Evolutionary conservation across 2,113 vertebrate species (phyloP).

Genomic region (Aptenodytes forsteri): DNA sequence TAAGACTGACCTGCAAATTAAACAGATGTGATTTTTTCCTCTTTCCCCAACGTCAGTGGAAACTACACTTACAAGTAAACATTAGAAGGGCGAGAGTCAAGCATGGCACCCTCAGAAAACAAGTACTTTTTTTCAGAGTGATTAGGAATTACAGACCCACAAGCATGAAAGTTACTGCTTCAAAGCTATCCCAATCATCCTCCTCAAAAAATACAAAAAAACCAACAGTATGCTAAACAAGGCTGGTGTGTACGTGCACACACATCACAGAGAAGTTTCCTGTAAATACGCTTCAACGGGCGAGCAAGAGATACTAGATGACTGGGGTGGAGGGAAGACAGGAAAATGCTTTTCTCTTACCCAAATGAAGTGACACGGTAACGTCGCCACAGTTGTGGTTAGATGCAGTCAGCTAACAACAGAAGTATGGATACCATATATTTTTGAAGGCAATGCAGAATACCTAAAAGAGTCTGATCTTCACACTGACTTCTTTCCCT

Average conservation of each 20-base stretch:
- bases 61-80: not conserved
- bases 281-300: fast-evolving
- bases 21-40: not conserved
- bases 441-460: not conserved
- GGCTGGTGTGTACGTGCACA: not conserved
- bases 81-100: no score
- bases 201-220: not conserved
- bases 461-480: not conserved
- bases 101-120: fast-evolving
- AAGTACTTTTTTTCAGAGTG: not conserved
- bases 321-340: no score
- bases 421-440: fast-evolving
- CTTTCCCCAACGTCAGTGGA: not conserved
- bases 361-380: not conserved
- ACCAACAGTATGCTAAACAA: fast-evolving
- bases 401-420: not conserved
- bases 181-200: not conserved
- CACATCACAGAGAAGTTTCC: not conserved
- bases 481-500: not conserved
- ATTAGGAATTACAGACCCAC: not conserved
- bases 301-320: no score
- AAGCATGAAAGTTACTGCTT: not conserved
- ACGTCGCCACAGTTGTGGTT: not conserved
- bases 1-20: not conserved
- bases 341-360: not conserved